Conservation (phyloP, 1,140 invertebrate species). For the Polypedilum pembai region DNA sequence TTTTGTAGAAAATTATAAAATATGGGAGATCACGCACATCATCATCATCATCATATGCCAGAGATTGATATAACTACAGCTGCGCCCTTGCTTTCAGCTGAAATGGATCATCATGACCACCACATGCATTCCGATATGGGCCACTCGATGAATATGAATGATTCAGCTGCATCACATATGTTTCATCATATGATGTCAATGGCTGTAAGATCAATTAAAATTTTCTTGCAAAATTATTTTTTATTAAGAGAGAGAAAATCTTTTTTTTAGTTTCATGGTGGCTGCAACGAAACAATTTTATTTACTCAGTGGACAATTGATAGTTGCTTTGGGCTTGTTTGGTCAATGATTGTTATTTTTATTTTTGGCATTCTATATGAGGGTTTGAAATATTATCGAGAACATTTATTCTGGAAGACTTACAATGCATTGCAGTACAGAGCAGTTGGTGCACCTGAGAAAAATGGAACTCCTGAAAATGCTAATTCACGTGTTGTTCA, state of each 20-base stretch:
- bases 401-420: conserved; percentile 75
- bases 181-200: conserved; percentile 24
- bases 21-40: conserved; percentile 16
- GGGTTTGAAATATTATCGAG: conserved; percentile 83
- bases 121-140: background rate
- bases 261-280: conserved; percentile 71
- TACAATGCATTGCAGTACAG: conserved; percentile 61
- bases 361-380: conserved; percentile 81
- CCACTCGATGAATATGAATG: background rate
- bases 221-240: background rate
- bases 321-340: conserved; percentile 63
- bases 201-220: conserved; percentile 5
- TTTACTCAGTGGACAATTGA: conserved; percentile 72
- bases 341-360: conserved; percentile 78
- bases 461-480: conserved; percentile 57
- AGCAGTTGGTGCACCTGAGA: conserved; percentile 61
- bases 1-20: background rate
- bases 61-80: background rate
- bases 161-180: background rate
- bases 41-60: background rate
- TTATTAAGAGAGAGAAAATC: background rate
- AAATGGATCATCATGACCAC: background rate
- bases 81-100: background rate
- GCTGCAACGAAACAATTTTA: conserved; percentile 63
- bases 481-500: conserved; percentile 59